A percentile compares a stretch with the other conserved stretches of the same genome.
Conservation (phyloP, 2,797 vertebrate genomes). For the Micrastur ruficollis region DNA sequence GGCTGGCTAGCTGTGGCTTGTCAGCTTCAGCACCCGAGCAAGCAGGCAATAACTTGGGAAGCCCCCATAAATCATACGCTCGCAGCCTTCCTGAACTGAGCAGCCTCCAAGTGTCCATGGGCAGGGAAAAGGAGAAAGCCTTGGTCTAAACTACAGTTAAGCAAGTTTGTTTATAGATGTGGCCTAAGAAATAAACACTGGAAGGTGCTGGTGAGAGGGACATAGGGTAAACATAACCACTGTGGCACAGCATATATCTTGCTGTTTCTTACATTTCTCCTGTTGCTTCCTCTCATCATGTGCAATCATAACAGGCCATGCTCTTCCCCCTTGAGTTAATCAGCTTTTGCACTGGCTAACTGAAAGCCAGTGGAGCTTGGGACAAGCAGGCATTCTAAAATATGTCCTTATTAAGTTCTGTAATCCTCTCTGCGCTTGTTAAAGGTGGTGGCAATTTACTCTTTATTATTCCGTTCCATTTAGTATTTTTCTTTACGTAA, state of each 20-base stretch:
- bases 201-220: neutral
- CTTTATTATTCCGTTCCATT: neutral
- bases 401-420: neutral
- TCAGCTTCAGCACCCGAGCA: accelerated
- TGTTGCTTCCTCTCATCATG: neutral
- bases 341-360: neutral
- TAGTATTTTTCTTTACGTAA: neutral
- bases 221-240: neutral
- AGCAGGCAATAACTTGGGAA: neutral
- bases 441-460: neutral
- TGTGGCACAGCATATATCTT: neutral
- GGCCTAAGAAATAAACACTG: neutral
- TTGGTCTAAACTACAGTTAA: neutral
- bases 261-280: neutral
- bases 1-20: accelerated
- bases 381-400: neutral
- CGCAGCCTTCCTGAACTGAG: neutral
- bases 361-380: neutral
- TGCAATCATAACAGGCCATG: neutral
- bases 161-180: neutral
- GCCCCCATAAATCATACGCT: neutral
- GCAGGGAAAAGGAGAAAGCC: neutral
- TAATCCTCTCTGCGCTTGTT: neutral
- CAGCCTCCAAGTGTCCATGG: neutral
- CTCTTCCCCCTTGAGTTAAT: neutral